phyloP scores from a whole-genome alignment of 2,888 invertebrate genomes.

The Cryptocheilus praepositus region DNA sequence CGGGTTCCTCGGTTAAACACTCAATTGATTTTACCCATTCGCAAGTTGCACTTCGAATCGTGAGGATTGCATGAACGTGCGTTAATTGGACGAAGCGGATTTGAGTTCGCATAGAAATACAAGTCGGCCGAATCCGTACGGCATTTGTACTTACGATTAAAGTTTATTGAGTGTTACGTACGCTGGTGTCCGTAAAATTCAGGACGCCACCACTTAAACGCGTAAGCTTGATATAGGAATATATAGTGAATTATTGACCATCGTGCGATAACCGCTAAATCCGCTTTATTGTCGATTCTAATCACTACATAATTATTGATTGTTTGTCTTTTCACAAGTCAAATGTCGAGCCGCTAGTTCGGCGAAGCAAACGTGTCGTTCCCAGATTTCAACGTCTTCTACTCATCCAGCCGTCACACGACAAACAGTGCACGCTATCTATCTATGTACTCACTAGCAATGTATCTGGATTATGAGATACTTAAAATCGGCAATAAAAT shows the following conservation, averaged over 20 bases:
- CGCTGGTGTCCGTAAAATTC: slow-evolving; percentile 30
- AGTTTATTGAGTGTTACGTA: slow-evolving; percentile 8
- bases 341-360: no score
- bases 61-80: slow-evolving; percentile 26
- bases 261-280: slow-evolving; percentile 1
- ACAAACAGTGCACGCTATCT: no score
- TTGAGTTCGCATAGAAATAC: slow-evolving; percentile 19
- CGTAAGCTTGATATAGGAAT: slow-evolving; percentile 24
- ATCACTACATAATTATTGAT: no score
- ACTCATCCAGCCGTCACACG: no score
- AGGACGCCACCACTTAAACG: slow-evolving; percentile 13
- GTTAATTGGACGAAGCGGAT: slow-evolving; percentile 34
- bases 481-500: slow-evolving; percentile 7
- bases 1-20: slow-evolving; percentile 23
- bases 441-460: no score
- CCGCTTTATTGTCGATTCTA: no score
- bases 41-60: slow-evolving; percentile 2
- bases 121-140: slow-evolving; percentile 22
- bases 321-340: no score
- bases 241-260: slow-evolving; percentile 2
- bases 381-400: no score
- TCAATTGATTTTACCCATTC: background rate
- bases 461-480: slow-evolving; percentile 12
- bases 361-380: no score
- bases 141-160: slow-evolving; percentile 26